A percentile compares a stretch with the other conserved stretches of the same genome.
Conservation (phyloP, 2,888 invertebrate genomes). For the Lapara coniferarum region DNA sequence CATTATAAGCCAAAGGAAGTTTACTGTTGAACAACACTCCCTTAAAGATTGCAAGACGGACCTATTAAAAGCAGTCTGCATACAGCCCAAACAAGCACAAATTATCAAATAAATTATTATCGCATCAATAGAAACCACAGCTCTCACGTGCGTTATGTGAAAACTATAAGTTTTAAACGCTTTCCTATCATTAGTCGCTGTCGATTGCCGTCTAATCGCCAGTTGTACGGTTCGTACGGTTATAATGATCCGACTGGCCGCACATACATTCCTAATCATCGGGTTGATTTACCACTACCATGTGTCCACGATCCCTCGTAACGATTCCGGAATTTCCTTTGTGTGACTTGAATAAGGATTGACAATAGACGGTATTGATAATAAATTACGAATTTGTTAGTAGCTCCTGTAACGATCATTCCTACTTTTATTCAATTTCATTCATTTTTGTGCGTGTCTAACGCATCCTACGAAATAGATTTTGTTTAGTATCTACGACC, state of each 20-base stretch:
- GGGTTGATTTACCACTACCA: constrained; percentile 22
- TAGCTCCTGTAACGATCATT: too few species aligned
- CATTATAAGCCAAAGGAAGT: background rate
- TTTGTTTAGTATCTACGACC: too few species aligned
- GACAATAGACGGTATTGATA: too few species aligned
- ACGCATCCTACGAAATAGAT: too few species aligned
- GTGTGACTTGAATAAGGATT: background rate
- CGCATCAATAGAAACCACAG: background rate
- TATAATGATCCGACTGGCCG: constrained; percentile 37
- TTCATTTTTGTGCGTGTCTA: too few species aligned
- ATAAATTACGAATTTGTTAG: too few species aligned
- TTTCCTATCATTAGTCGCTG: constrained; percentile 36
- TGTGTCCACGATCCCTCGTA: background rate
- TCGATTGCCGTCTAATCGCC: constrained; percentile 43
- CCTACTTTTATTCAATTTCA: too few species aligned
- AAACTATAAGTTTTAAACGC: constrained; percentile 9
- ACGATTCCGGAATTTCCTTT: too few species aligned
- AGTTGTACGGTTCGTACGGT: constrained; percentile 35
- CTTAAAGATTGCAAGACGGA: background rate
- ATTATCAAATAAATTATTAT: background rate
- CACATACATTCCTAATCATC: constrained; percentile 32
- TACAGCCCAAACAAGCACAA: too few species aligned
- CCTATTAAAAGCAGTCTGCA: background rate
- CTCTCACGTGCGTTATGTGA: constrained; percentile 11
- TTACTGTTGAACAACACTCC: background rate